Base-by-base conservation (phyloP, 1,140 invertebrate species). In the Lasioglossum baleicum region DNA sequence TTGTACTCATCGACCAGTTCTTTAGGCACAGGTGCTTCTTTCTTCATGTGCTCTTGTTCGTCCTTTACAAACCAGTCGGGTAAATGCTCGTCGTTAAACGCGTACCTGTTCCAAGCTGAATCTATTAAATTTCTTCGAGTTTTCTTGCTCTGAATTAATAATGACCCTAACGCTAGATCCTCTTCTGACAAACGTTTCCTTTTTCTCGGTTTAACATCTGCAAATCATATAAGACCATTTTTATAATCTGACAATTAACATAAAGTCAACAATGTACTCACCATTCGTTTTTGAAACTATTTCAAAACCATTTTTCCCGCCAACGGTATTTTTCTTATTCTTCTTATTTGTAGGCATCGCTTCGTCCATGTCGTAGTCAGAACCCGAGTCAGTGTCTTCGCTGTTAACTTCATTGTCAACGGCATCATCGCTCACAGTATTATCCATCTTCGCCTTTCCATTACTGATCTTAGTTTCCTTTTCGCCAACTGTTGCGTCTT, bases 51-150 rank as follows among this genome's bases (percentile, higher is more conserved):
- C 90, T 97, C 97, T 74, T 96, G 95, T 93, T 99, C 99, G 88
- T 99, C 99, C 80, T 98, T 95, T 0, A 96, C 94, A 94, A 99
- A 99, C 99, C 99, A 99, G 83, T 97, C 96, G 0, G 99, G 99
- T 51, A 99, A 92, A 90, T 97, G 95, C 11, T 96, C 95, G 92
- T 99, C 99, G 85, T 97, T 97, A 87, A 97, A 97, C 0, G 95
- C 95, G 90, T 97, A 98, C 83, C 98, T 95, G 92, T 99, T 99
- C 97, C 98, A 99, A 2, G 95, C 97, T 26, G 94, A 96, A 92
- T 99, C 98, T 40, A 96, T 94, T 13, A 99, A 90, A 90, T 99
- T 97, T 44, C 97, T 94, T 84, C 96, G 97, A 10, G 95, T 94
- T 92, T 98, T 99, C 90, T 96, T 96, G 73, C 97, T 98, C 66